Conservation (phyloP, 2,797 vertebrate species). For the Lepus oiostolus region DNA sequence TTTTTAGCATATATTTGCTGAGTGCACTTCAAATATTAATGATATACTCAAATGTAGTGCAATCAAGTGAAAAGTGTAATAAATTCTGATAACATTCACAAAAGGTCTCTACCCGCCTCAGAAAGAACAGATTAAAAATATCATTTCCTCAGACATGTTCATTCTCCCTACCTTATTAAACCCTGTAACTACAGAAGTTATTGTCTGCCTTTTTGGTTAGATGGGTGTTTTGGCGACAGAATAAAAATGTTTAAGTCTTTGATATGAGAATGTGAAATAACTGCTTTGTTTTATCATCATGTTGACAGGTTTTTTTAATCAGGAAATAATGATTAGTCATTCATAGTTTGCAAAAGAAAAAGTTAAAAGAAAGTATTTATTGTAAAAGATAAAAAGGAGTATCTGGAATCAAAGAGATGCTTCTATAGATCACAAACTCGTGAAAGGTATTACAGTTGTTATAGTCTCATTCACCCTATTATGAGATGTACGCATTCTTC, state of each 20-base stretch:
- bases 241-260: constrained; percentile 74
- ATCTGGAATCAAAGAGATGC: background rate
- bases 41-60: constrained; percentile 48
- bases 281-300: constrained; percentile 76
- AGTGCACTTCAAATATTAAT: constrained; percentile 77
- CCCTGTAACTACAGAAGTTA: constrained; percentile 57
- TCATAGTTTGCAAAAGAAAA: constrained; percentile 39
- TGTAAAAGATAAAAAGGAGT: background rate
- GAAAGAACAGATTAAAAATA: constrained; percentile 75
- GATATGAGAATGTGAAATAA: constrained; percentile 62
- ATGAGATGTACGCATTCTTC: background rate
- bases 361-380: background rate
- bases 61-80: constrained; percentile 65
- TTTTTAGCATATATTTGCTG: constrained; percentile 65
- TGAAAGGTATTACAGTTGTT: background rate
- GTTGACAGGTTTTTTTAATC: constrained; percentile 64
- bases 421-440: background rate
- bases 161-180: constrained; percentile 42
- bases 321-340: constrained; percentile 40
- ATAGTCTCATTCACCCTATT: background rate
- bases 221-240: constrained; percentile 59
- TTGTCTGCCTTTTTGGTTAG: constrained; percentile 69
- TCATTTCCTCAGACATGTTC: constrained; percentile 66
- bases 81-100: constrained; percentile 33
- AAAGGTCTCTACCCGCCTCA: constrained; percentile 64